phyloP scores from a whole-genome alignment of 2,113 vertebrate species.

The Cyprinus carpio region DNA sequence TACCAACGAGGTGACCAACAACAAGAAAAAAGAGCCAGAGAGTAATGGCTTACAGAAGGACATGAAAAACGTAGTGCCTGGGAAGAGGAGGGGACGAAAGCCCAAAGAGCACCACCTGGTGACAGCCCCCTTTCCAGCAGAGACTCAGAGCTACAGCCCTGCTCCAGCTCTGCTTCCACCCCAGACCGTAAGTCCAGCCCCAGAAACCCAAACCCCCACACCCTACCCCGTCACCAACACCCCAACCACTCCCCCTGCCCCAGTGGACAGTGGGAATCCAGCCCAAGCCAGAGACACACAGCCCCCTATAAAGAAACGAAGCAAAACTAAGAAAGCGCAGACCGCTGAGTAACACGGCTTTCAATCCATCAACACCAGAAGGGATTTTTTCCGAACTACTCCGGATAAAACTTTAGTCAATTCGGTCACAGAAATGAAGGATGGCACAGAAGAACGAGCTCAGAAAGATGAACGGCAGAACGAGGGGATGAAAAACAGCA shows the following conservation, averaged over 20 bases:
- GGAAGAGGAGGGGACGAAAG: constrained; percentile 91
- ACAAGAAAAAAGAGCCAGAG: constrained; percentile 76
- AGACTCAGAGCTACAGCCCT: constrained; percentile 65
- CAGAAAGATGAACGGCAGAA: constrained; percentile 58
- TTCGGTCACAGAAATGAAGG: constrained; percentile 29
- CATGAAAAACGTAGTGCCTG: constrained; percentile 76
- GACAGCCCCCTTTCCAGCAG: constrained; percentile 56
- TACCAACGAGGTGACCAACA: constrained; percentile 77
- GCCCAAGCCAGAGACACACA: constrained; percentile 66
- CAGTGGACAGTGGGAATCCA: constrained; percentile 60
- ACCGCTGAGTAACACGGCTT: constrained; percentile 68
- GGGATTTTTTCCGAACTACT: constrained; percentile 56
- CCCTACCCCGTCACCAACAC: constrained; percentile 55
- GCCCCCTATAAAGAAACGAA: constrained; percentile 63
- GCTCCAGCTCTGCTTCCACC: constrained; percentile 53
- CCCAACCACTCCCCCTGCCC: constrained; percentile 53
- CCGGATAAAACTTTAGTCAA: constrained; percentile 30
- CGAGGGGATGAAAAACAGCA: constrained; percentile 57
- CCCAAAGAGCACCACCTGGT: constrained; percentile 83
- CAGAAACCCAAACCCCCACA: constrained; percentile 46
- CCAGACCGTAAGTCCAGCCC: constrained; percentile 55
- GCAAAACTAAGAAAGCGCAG: constrained; percentile 69
- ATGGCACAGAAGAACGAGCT: constrained; percentile 47
- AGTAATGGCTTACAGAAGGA: constrained; percentile 73
- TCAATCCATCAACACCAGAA: constrained; percentile 58